Percentiles rank a stretch among this genome's conserved stretches.
These are phyloP conservation scores for Tenthredo livida DNA, from an alignment of 2,888 invertebrate species.

Conservation along the genomic window DNA sequence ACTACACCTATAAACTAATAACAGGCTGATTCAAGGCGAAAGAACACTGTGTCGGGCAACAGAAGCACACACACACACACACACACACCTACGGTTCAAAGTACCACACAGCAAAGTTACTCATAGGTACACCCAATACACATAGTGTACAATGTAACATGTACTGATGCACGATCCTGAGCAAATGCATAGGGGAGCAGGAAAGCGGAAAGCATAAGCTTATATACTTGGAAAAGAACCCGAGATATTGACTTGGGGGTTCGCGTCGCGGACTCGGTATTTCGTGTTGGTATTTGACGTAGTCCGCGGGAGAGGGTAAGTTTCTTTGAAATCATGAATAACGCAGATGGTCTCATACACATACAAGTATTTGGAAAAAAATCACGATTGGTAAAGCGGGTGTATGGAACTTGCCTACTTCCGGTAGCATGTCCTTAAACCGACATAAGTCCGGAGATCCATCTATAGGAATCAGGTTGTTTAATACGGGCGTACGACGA, in stretches of 20 bases:
- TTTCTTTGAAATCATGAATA: not conserved
- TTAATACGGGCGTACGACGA: slow-evolving; percentile 71
- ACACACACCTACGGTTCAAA: not conserved
- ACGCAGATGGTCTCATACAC: not conserved
- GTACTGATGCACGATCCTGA: not conserved
- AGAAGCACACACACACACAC: not conserved
- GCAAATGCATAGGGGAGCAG: not conserved
- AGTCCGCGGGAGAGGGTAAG: not conserved
- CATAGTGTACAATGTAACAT: too few species aligned
- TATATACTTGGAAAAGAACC: not conserved
- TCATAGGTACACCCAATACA: not conserved
- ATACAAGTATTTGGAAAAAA: not conserved
- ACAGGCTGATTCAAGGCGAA: too few species aligned
- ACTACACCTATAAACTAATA: too few species aligned
- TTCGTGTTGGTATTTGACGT: not conserved
- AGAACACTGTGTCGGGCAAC: not conserved
- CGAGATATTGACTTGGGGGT: not conserved
- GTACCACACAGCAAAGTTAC: not conserved
- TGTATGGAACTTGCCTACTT: slow-evolving; percentile 73
- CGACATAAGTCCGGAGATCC: slow-evolving; percentile 68
- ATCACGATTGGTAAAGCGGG: slow-evolving; percentile 61
- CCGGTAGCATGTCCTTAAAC: slow-evolving; percentile 64
- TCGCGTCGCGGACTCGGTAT: not conserved
- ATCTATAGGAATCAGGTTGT: slow-evolving; percentile 69
- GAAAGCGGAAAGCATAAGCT: not conserved